Conservation (phyloP, 2,797 vertebrate species). For the Chrysolophus pictus region DNA sequence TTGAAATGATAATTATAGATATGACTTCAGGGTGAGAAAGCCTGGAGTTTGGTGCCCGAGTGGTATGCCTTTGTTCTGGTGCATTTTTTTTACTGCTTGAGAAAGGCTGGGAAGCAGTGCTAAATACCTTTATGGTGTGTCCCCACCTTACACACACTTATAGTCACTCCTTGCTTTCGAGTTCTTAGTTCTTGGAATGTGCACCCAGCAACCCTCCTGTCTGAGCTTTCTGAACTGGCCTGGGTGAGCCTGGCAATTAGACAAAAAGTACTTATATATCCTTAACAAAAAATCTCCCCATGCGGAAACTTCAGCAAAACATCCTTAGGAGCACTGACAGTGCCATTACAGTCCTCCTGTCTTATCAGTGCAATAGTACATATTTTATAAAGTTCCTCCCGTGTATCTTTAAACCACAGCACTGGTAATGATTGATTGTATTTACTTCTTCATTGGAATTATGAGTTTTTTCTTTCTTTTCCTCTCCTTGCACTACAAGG, state of each 20-base stretch:
- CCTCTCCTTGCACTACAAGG: neutral
- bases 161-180: neutral
- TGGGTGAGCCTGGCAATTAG: neutral
- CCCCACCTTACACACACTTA: too few relatives aligned
- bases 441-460: too few relatives aligned
- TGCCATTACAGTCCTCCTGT: neutral
- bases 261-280: neutral
- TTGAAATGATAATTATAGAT: neutral
- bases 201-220: neutral
- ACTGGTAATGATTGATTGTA: neutral
- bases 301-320: neutral
- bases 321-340: neutral
- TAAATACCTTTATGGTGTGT: neutral
- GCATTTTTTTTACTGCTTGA: neutral
- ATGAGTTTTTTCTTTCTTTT: slow-evolving; percentile 13
- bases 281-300: neutral
- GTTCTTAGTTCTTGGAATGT: neutral
- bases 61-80: neutral
- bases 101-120: neutral
- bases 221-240: neutral
- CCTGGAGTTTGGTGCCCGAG: neutral
- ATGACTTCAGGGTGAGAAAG: neutral
- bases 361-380: neutral
- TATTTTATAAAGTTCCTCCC: neutral
- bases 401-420: neutral